A percentile compares a stretch with the other conserved stretches of the same genome.
These are phyloP conservation scores for Plutomurus gul DNA, from an alignment of 1,140 invertebrate species.

Conservation along the genomic window DNA sequence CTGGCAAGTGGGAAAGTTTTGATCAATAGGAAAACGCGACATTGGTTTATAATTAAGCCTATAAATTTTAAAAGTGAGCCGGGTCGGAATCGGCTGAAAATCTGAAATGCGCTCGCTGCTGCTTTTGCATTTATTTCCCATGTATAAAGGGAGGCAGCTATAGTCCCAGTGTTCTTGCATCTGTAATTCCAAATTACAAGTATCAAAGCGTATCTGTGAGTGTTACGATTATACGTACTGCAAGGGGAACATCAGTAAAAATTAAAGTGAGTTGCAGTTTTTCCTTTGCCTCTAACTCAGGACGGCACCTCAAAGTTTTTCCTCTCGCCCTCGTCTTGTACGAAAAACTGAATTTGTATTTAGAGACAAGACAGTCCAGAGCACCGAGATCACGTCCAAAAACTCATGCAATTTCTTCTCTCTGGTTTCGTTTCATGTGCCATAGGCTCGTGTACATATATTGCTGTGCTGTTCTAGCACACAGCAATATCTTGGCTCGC, in stretches of 20 bases:
- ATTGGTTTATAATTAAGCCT: conserved; percentile 47
- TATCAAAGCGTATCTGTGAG: no score
- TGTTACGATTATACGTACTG: no score
- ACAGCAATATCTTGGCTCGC: background rate
- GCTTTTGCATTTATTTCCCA: background rate
- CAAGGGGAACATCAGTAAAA: background rate
- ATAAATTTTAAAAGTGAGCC: conserved; percentile 44
- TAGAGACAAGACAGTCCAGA: background rate
- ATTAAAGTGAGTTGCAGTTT: conserved; percentile 1
- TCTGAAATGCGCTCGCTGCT: conserved; percentile 13
- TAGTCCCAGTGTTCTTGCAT: background rate
- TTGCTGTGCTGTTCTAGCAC: background rate
- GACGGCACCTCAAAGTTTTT: background rate
- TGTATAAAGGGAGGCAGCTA: background rate
- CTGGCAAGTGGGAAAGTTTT: conserved; percentile 37
- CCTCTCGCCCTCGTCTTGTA: background rate
- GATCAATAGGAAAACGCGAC: conserved; percentile 39
- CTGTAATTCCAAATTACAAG: no score
- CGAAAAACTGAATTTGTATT: conserved; percentile 9
- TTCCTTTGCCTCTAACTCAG: background rate
- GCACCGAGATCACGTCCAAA: background rate
- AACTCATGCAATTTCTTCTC: background rate
- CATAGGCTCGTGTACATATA: background rate
- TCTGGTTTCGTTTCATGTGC: background rate
- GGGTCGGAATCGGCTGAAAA: conserved; percentile 28